Base-by-base conservation (phyloP, 2,888 invertebrate species). In the Scrobipalpa costella region DNA sequence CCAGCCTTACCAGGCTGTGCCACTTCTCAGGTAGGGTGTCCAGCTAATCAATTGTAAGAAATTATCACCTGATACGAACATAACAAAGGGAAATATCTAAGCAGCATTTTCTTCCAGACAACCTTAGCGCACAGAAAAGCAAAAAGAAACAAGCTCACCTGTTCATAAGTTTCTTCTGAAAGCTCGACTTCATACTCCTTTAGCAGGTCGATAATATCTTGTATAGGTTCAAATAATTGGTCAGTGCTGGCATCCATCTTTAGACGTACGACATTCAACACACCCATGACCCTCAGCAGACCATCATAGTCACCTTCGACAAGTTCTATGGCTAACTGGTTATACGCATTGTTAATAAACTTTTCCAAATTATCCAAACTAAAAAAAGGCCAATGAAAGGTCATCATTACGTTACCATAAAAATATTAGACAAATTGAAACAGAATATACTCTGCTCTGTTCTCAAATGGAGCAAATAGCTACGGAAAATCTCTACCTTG, bases 181-280 rank as follows among this genome's bases (percentile, higher is more conserved):
- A 98, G 95, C 72, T 97, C 96, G 19, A 97, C 96, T n/a, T 96
- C 95, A 75, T 98, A 98, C 0, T 94, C 93, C 75, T 95, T 95
- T 8, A 98, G 92, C 8, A 98, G 91, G 67, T 97, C 95, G 58
- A 98, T 97, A 50, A 96, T 97, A 72, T 96, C 95, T 67, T 95
- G 94, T 0, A 98, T 87, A 0, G 98, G 98, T 36, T 96, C 97
- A 80, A 98, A 98, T 96, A 98, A 97, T 49, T 93, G 93, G 72
- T 98, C 97, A 0, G 98, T 98, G 52, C 84, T 86, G 1, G 84
- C 81, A 62, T 90, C 91, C 36, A 94, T 92, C 49, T 93, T 90
- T 70, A 95, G 95, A 15, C 95, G 92, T 67, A 98, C 98, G 73
- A 95, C 94, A n/a, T 95, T 94, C 49, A 99, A 89, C 69, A 96